Conservation (phyloP, 2,888 invertebrate genomes). For the Mylabris sibirica region DNA sequence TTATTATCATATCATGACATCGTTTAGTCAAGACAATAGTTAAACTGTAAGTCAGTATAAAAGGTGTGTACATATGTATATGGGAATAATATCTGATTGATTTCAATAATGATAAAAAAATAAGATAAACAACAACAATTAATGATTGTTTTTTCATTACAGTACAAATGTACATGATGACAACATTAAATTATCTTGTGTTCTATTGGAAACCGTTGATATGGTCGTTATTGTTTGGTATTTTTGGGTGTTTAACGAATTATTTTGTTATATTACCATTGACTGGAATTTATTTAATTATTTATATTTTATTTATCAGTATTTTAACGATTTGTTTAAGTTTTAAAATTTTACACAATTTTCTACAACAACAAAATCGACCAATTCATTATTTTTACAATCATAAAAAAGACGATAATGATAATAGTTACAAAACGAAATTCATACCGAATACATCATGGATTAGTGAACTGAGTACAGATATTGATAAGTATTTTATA, state of each 20-base stretch:
- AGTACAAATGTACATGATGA: neutral
- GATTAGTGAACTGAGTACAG: constrained; percentile 55
- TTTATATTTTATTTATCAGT: constrained; percentile 23
- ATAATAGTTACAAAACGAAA: neutral
- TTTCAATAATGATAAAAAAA: neutral
- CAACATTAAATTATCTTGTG: constrained; percentile 18
- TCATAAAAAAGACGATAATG: constrained; percentile 34
- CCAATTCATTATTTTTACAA: constrained; percentile 47
- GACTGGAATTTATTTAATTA: constrained; percentile 24
- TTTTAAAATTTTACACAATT: constrained; percentile 65
- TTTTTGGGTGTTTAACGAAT: constrained; percentile 22
- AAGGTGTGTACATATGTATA: neutral
- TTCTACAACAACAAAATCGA: constrained; percentile 63
- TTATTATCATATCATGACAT: constrained; percentile 3
- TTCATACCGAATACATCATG: constrained; percentile 17
- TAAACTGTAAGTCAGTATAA: neutral
- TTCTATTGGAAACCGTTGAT: constrained; percentile 27
- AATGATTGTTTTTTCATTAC: neutral
- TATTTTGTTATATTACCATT: constrained; percentile 22
- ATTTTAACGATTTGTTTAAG: constrained; percentile 55
- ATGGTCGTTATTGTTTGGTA: constrained; percentile 19
- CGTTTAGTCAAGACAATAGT: neutral
- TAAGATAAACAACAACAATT: neutral
- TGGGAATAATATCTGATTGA: neutral
- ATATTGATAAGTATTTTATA: constrained; percentile 63